These are phyloP conservation scores for Epistrophe grossulariae DNA, from an alignment of 2,888 invertebrate genomes.

Conservation along the genomic window DNA sequence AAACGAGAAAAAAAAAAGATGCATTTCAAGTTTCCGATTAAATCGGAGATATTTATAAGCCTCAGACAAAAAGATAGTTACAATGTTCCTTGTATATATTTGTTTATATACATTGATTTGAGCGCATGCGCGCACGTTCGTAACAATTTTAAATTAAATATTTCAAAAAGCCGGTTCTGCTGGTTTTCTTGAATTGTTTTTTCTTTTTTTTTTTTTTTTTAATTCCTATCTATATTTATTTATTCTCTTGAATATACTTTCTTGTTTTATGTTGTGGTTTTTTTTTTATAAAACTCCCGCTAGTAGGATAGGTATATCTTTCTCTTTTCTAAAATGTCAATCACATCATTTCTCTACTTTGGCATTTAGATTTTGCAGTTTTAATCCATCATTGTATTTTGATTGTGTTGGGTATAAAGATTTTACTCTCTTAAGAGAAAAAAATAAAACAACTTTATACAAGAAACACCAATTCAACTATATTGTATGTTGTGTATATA, in stretches of 20 bases:
- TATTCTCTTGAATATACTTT: constrained; percentile 32
- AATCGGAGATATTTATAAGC: constrained; percentile 22
- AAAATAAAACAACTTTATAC: constrained; percentile 9
- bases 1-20: constrained; percentile 34
- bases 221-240: constrained; percentile 9
- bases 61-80: constrained; percentile 20
- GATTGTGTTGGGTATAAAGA: constrained; percentile 1
- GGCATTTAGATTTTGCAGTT: constrained; percentile 10
- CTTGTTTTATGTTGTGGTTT: background rate
- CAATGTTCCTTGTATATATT: constrained; percentile 23
- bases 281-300: constrained; percentile 14
- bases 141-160: constrained; percentile 49
- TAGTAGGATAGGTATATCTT: constrained; percentile 1
- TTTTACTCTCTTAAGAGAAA: background rate
- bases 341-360: constrained; percentile 24
- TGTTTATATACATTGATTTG: constrained; percentile 31
- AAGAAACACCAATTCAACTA: background rate
- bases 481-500: background rate
- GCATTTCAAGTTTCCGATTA: constrained; percentile 51
- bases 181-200: constrained; percentile 39
- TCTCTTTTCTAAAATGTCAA: constrained; percentile 40
- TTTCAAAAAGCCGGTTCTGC: constrained; percentile 66
- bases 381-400: background rate
- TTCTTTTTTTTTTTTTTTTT: constrained; percentile 22
- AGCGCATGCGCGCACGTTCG: constrained; percentile 37